A percentile compares a stretch with the other conserved stretches of the same genome.
Evolutionary conservation across 1,140 invertebrate species (phyloP).

Genomic region (Euglossa dilemma): DNA sequence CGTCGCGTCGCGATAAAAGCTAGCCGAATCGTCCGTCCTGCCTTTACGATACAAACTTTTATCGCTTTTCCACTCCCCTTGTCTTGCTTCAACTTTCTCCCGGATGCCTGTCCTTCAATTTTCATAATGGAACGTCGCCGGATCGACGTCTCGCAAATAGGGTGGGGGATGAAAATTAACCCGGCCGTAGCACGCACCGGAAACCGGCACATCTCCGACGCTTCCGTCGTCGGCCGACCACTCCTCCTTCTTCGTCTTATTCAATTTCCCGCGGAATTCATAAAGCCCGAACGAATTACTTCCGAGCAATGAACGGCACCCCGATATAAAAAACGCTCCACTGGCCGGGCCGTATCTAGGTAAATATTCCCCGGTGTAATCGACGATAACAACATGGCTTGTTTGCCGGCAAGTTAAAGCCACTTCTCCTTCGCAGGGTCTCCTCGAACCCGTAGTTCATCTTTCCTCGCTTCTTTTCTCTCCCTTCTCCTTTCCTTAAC

Average conservation of each 20-base stretch:
- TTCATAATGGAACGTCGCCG: slow-evolving; percentile 3
- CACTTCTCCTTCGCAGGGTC: slow-evolving; percentile 30
- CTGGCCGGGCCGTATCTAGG: background rate
- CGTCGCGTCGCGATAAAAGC: slow-evolving; percentile 18
- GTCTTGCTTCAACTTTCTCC: too few relatives aligned
- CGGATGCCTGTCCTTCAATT: background rate
- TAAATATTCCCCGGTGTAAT: slow-evolving; percentile 63
- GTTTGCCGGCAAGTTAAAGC: slow-evolving; percentile 59
- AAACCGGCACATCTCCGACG: background rate
- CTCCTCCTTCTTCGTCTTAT: background rate
- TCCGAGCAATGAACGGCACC: slow-evolving; percentile 12
- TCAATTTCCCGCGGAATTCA: slow-evolving; percentile 38
- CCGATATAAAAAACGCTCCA: slow-evolving; percentile 19
- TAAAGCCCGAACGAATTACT: slow-evolving; percentile 35
- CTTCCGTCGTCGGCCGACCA: too few relatives aligned
- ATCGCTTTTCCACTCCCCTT: background rate
- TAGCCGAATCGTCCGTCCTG: background rate
- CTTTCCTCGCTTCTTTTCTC: background rate
- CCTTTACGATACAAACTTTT: slow-evolving; percentile 7
- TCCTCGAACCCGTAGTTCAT: slow-evolving; percentile 18
- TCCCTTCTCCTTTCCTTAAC: slow-evolving; percentile 46
- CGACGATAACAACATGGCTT: slow-evolving; percentile 65
- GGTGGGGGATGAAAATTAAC: background rate
- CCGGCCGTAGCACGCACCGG: too few relatives aligned
- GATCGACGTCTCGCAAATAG: background rate